Conservation (phyloP, 1,140 invertebrate species). For the Drosophila burlai region DNA sequence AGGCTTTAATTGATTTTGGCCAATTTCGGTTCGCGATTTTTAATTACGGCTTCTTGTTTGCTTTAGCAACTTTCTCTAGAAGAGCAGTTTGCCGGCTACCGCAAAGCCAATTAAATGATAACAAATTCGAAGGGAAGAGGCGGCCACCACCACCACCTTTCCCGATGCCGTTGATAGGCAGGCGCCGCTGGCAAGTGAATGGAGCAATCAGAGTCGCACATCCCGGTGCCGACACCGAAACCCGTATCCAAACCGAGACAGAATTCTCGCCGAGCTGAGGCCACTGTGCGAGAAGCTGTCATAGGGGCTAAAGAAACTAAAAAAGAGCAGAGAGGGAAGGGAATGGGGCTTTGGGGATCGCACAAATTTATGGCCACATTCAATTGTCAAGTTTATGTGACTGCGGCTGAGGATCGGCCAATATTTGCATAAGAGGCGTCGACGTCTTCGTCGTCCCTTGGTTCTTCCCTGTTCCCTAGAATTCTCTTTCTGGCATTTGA, state of each 20-base stretch:
- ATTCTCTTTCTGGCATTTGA: conserved; percentile 66
- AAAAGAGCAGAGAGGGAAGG: neutral
- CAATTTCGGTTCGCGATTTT: conserved; percentile 49
- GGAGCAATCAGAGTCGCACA: conserved; percentile 48
- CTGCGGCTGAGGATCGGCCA: conserved; percentile 57
- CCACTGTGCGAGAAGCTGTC: conserved; percentile 47
- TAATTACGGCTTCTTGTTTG: conserved; percentile 54
- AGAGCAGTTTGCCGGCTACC: conserved; percentile 57
- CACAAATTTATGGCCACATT: conserved; percentile 77
- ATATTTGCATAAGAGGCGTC: conserved; percentile 74
- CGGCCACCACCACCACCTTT: conserved; percentile 21
- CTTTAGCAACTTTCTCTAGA: conserved; percentile 59
- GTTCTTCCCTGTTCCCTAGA: conserved; percentile 56
- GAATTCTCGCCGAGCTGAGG: conserved; percentile 60
- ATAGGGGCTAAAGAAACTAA: neutral
- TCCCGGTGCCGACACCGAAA: conserved; percentile 20
- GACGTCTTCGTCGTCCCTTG: conserved; percentile 30
- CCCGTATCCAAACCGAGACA: conserved; percentile 15
- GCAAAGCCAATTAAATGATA: conserved; percentile 79
- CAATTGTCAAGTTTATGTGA: conserved; percentile 82
- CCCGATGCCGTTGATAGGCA: conserved; percentile 65
- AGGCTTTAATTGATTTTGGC: conserved; percentile 62
- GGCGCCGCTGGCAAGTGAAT: conserved; percentile 74
- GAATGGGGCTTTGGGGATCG: conserved; percentile 26
- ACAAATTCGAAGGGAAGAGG: conserved; percentile 60